Evolutionary conservation across 1,140 invertebrate genomes (phyloP).

Genomic region (Dendrolimus punctatus): DNA sequence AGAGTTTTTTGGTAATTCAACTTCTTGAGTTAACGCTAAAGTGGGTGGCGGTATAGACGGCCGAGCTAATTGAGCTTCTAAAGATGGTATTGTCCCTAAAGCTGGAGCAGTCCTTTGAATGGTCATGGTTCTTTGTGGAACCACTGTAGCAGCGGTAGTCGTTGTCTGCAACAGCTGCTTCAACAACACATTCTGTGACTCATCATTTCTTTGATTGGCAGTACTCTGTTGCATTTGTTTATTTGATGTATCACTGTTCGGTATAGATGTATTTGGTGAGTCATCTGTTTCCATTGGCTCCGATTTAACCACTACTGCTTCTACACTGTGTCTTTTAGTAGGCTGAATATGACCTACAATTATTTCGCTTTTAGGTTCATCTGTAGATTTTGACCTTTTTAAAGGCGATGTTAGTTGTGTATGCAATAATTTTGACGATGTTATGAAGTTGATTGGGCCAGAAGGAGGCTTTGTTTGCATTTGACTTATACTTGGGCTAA

Average conservation of each 20-base stretch:
- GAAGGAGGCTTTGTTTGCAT: constrained; percentile 43
- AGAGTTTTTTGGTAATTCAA: constrained; percentile 71
- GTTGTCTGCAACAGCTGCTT: constrained; percentile 93
- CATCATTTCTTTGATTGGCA: constrained; percentile 74
- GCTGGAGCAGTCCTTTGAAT: constrained; percentile 73
- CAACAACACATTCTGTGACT: constrained; percentile 90
- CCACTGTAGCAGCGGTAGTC: constrained; percentile 71
- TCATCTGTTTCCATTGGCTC: constrained; percentile 68
- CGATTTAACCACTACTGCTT: constrained; percentile 67
- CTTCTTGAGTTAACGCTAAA: constrained; percentile 61
- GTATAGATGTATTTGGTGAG: constrained; percentile 22
- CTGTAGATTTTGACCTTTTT: constrained; percentile 69
- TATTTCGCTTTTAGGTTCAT: constrained; percentile 69
- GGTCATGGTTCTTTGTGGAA: constrained; percentile 64
- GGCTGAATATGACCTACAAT: constrained; percentile 64
- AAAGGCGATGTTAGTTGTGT: constrained; percentile 73
- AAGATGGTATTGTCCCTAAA: constrained; percentile 78
- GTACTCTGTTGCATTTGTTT: constrained; percentile 27
- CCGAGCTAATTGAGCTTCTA: constrained; percentile 82
- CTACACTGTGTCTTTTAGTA: constrained; percentile 66
- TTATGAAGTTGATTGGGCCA: constrained; percentile 59
- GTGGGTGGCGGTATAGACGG: constrained; percentile 78
- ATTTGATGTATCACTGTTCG: constrained; percentile 23
- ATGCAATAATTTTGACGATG: constrained; percentile 68
- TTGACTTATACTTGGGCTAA: constrained; percentile 45